phyloP scores from a whole-genome alignment of 2,797 vertebrate genomes.

The Sebastes nivosus region DNA sequence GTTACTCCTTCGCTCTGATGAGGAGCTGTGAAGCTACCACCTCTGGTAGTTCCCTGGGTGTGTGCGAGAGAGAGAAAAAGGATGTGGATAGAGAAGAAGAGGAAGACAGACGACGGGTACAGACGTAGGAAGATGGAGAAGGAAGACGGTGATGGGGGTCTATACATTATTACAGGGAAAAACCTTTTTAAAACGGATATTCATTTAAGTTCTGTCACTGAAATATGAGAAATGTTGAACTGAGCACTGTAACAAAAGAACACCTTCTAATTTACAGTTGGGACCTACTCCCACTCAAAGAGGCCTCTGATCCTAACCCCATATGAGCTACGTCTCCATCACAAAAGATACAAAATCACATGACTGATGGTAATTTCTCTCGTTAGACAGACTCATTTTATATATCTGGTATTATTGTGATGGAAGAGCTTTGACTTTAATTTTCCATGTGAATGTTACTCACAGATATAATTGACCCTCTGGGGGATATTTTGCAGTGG shows the following conservation, averaged over 20 bases:
- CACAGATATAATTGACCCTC: slow-evolving; percentile 48
- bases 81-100: slow-evolving; percentile 19
- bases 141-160: not conserved
- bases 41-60: slow-evolving; percentile 23
- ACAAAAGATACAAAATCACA: slow-evolving; percentile 8
- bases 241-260: not conserved
- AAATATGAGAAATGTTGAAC: not conserved
- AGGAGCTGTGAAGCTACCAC: slow-evolving; percentile 49
- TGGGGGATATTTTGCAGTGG: slow-evolving; percentile 45
- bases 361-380: slow-evolving; percentile 19
- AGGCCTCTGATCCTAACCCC: slow-evolving; percentile 10
- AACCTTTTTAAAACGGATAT: not conserved
- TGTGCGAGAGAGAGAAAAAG: not conserved
- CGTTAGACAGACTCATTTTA: slow-evolving; percentile 13
- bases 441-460: slow-evolving; percentile 24
- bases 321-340: not conserved
- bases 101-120: slow-evolving; percentile 23
- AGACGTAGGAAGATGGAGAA: slow-evolving; percentile 53
- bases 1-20: slow-evolving; percentile 50
- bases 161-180: not conserved
- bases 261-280: not conserved
- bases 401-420: slow-evolving; percentile 13
- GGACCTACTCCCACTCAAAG: not conserved
- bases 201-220: not conserved
- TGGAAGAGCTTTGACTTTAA: slow-evolving; percentile 25